Conservation (phyloP, 2,797 vertebrate species). For the Malacoraja senta region DNA sequence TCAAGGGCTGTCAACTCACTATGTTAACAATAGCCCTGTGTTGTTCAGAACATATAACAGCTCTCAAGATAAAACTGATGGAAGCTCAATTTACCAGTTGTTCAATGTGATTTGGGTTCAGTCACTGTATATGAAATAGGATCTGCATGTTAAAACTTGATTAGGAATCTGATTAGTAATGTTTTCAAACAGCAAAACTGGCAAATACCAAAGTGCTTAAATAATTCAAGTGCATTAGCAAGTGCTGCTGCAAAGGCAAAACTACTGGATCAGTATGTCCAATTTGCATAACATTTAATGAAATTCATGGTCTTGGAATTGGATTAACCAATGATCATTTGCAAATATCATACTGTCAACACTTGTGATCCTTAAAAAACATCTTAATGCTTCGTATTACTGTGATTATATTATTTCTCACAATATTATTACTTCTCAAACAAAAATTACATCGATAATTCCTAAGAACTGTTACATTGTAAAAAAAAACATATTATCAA, state of each 20-base stretch:
- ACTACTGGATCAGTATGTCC: background rate
- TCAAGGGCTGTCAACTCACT: constrained; percentile 50
- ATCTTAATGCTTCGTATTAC: constrained; percentile 4
- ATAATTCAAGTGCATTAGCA: constrained; percentile 33
- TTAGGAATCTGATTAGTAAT: constrained; percentile 26
- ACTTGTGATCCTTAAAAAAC: background rate
- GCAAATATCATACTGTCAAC: constrained; percentile 21
- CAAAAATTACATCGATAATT: background rate
- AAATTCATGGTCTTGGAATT: constrained; percentile 4
- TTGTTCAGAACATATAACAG: constrained; percentile 42
- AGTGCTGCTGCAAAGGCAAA: background rate
- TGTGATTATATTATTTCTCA: background rate
- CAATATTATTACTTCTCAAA: constrained; percentile 28
- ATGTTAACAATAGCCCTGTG: constrained; percentile 43
- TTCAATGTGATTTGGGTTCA: constrained; percentile 44
- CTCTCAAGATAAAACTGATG: constrained; percentile 43
- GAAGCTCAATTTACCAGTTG: constrained; percentile 49
- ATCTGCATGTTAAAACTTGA: constrained; percentile 48
- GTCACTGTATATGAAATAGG: constrained; percentile 41
- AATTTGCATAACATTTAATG: constrained; percentile 29
- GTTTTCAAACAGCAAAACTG: constrained; percentile 1
- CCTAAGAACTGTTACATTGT: background rate
- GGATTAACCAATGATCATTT: constrained; percentile 27
- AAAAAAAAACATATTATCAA: background rate
- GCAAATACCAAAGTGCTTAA: constrained; percentile 16